Conservation (phyloP, 2,888 invertebrate species). For the Coleophora flavipennella region DNA sequence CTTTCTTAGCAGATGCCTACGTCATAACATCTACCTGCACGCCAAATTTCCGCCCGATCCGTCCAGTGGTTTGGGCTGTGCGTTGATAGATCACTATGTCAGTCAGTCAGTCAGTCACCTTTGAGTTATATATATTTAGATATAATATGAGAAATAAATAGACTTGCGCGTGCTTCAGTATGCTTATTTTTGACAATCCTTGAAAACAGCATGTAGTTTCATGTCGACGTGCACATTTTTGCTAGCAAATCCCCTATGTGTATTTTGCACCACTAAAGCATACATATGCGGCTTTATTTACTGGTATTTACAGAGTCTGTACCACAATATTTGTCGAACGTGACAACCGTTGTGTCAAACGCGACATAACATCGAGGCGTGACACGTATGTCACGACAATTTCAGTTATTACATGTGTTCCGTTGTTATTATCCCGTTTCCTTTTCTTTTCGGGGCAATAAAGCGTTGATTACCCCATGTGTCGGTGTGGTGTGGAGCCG, state of each 20-base stretch:
- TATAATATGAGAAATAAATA: too few species aligned
- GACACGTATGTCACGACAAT: constrained; percentile 54
- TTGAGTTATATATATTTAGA: too few species aligned
- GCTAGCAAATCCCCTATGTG: constrained; percentile 51
- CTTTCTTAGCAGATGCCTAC: too few species aligned
- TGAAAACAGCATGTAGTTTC: constrained; percentile 51
- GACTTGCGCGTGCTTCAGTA: constrained; percentile 45
- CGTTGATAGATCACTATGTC: too few species aligned
- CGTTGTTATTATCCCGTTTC: constrained; percentile 49
- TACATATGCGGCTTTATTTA: constrained; percentile 34
- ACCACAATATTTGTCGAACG: constrained; percentile 70
- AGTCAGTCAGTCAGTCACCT: too few species aligned
- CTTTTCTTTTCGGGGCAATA: constrained; percentile 61
- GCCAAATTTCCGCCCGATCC: too few species aligned
- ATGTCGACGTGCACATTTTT: constrained; percentile 50
- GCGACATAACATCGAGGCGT: constrained; percentile 61
- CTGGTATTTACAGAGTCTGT: constrained; percentile 58
- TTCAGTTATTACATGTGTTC: constrained; percentile 60
- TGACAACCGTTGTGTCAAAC: constrained; percentile 60
- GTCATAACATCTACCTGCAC: too few species aligned
- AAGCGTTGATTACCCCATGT: constrained; percentile 56
- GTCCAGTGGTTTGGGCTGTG: too few species aligned
- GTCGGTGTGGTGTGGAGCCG: constrained; percentile 26
- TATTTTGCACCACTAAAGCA: constrained; percentile 37
- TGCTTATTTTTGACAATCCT: constrained; percentile 45